A percentile compares a stretch with the other conserved stretches of the same genome.
phyloP scores from a whole-genome alignment of 1,140 invertebrate genomes.

The Listronotus bonariensis region DNA sequence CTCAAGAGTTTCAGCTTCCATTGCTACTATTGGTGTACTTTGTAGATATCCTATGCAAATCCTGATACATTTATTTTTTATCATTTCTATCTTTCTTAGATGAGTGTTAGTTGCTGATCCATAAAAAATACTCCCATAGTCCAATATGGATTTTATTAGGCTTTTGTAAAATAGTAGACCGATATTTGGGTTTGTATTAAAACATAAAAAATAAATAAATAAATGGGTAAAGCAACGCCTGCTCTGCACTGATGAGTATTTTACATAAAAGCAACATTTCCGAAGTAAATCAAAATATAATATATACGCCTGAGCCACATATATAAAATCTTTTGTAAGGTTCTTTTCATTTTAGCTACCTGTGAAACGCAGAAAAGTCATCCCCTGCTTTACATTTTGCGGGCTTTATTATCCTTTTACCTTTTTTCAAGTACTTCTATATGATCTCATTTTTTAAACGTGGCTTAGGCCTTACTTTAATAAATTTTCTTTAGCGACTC shows the following conservation, averaged over 20 bases:
- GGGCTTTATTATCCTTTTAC: slow-evolving; percentile 32
- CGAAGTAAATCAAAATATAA: slow-evolving; percentile 3
- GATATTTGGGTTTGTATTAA: no score
- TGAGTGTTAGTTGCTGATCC: no score
- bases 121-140: no score
- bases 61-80: no score
- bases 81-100: no score
- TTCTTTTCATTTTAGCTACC: slow-evolving; percentile 28
- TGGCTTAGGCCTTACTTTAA: slow-evolving; percentile 28
- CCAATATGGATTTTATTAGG: no score
- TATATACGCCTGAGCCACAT: slow-evolving; percentile 1
- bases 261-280: slow-evolving; percentile 20
- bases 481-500: slow-evolving; percentile 23
- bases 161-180: no score
- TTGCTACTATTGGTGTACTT: no score
- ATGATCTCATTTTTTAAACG: slow-evolving; percentile 33
- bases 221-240: no score
- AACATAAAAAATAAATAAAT: no score
- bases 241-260: background rate
- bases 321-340: slow-evolving; percentile 21
- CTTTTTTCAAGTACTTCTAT: slow-evolving; percentile 33
- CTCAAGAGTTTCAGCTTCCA: no score
- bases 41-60: no score
- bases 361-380: slow-evolving; percentile 28
- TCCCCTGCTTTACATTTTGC: slow-evolving; percentile 32